These are phyloP conservation scores for Cebidichthys violaceus DNA, from an alignment of 2,113 vertebrate genomes.

Conservation along the genomic window DNA sequence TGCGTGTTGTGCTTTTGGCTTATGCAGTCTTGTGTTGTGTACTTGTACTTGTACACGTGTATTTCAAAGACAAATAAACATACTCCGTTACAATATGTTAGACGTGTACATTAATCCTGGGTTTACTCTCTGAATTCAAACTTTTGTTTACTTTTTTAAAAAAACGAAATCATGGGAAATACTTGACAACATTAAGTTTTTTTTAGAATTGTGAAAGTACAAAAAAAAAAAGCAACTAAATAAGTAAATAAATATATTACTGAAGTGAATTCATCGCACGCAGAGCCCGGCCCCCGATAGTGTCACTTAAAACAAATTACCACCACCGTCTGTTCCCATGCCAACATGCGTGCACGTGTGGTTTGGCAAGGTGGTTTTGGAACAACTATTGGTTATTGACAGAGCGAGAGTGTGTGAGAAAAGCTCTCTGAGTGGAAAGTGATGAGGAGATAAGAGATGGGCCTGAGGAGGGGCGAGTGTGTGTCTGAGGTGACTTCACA, in stretches of 20 bases:
- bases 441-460: slow-evolving; percentile 69
- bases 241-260: too few relatives aligned
- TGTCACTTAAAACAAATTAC: neutral
- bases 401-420: slow-evolving; percentile 31
- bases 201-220: neutral
- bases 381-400: slow-evolving; percentile 47
- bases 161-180: neutral
- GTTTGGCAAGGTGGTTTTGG: slow-evolving; percentile 17
- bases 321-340: slow-evolving; percentile 9
- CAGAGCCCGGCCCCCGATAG: neutral
- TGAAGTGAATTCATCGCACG: neutral
- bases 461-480: slow-evolving; percentile 59
- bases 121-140: neutral
- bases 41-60: too few relatives aligned
- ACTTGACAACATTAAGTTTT: neutral
- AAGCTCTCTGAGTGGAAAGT: slow-evolving; percentile 70
- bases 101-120: neutral
- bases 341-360: slow-evolving; percentile 16
- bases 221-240: neutral
- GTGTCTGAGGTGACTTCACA: slow-evolving; percentile 48
- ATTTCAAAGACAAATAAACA: neutral
- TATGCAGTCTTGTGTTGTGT: too few relatives aligned
- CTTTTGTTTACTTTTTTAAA: neutral
- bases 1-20: too few relatives aligned
- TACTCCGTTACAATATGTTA: neutral